Evolutionary conservation across 1,140 invertebrate species (phyloP), one percentile per base, ranked within the genome.

Genomic region (Tenebrio molitor): DNA sequence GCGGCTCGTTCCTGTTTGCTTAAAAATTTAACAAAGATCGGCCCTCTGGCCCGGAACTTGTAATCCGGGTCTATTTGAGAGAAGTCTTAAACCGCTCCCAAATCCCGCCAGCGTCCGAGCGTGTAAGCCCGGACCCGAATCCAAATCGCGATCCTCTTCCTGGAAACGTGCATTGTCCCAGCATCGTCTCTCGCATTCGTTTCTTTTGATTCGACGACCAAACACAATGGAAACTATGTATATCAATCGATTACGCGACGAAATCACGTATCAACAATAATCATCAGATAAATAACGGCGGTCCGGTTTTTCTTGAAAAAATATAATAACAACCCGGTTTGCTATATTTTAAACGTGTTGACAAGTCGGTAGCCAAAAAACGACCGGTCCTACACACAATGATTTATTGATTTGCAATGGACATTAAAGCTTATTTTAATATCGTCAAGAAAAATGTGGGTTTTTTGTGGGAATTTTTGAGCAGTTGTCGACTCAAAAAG

Each of bases 261-360:
- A 41, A 65, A 15, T 41, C 62, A 65, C 62, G 62, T 65, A 39
- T 65, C 62, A 19, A 21, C 39, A 50, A 65, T 65, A 41, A 41
- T 41, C 62, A 44, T 66, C 64, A 66, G 23, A 42, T 66, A 66
- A 66, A 66, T 36, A 23, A 33, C 10, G 8, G 19, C 15, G n/a
- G n/a, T n/a, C n/a, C 39, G 64, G 64, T 42, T 66, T 66, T 66
- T 66, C 64, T 42, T 14, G 12, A 23, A 44, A 66, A 66, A 65
- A 64, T 23, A 64, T 36, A 16, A 39, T 23, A 39, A 12, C 41
- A 17, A 42, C 42, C 21, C 12, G 64, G 17, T 66, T 66, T 21
- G 36, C 39, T 44, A 66, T 66, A 66, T 44, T 66, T 66, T 66
- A 66, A 66, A 19, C 36, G 64, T 66, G 64, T 66, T 66, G 64